Base-by-base conservation (phyloP, 30 jellyfish, hydroid and myxozoan genomes). In the Clytia hemisphaerica region DNA sequence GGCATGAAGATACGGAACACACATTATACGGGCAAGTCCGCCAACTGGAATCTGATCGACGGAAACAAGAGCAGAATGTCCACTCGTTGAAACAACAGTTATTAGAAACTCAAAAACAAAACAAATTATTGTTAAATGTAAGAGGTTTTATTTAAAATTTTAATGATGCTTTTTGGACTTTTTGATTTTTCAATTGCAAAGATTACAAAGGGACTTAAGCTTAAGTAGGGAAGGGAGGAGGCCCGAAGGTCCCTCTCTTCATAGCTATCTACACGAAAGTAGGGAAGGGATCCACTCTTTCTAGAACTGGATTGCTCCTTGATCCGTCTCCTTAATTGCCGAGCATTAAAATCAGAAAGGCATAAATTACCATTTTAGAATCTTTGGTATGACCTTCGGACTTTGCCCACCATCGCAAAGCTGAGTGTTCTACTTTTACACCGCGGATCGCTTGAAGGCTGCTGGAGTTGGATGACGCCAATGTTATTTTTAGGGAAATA, bases 61-160 rank as follows among this genome's bases (percentile, higher is more conserved):
- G 83, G 48, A 79, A 68, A 60, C 93, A 79, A 58, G 93, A 79
- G 50, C 93, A 79, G 26, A 79, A 38, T 22, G 93, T 79, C 42
- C 79, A 53, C 9, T 53, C 73, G 15, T 50, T 79, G n/a, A 70
- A 74, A 45, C 81, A 79, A 7, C 84, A 79, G 51, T 50, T 79
- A 9, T 22, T 32, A 24, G 60, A 78, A 3, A 59, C 68, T 47
- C 75, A 79, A 51, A 67, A 58, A 36, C 77, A 67, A 24, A 79
- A 79, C 34, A 79, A 79, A 26, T 45, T 35, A 45, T 36, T 79
- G 18, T 44, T 79, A 6, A 79, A 70, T 79, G 93, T 79, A 31
- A 1, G 72, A 37, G 14, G 9, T 21, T 4, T 12, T 42, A 6
- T 0, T 21, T 4, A 32, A 16, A 14, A 10, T 16, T 14, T 51